Evolutionary conservation across 2,797 vertebrate species (phyloP), one percentile per base, ranked within the genome.

Genomic region (Sphaeramia orbicularis): DNA sequence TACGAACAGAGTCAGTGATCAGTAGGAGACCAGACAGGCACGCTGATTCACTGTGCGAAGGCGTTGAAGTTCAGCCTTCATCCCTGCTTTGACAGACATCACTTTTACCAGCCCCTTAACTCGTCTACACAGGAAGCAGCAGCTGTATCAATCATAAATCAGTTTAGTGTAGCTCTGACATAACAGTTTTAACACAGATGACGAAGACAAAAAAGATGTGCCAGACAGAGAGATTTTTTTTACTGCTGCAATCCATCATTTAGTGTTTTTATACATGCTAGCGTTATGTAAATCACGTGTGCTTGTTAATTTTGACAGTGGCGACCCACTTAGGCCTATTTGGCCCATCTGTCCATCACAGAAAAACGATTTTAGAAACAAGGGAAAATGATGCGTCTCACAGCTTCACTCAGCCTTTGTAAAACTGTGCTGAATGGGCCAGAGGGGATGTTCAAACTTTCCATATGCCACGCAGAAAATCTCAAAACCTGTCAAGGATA

Each of bases 81-180:
- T 50, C 52, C 40, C 55, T 0, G 42, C 53, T 80, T 56, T 78
- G 75, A 87, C 79, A 76, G 71, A 71, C 49, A 40, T 60, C 55
- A 68, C 38, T 65, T 76, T 80, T 44, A 72, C 78, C 65, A 55
- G 60, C 38, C 66, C 40, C 12, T 43, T 71, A 74, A 81, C 48
- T 59, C 14, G 40, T 56, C 58, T 47, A 69, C 65, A 54, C 44
- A 10, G 43, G 59, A 13, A 52, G 38, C 69, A 49, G 54, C 58
- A 68, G 55, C 62, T 37, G 40, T 47, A 62, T 66, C 55, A 71
- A 74, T 69, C 69, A 74, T 65, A 35, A 75, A 89, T 80, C 69
- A 10, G 4, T 59, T 63, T 8, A 37, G 21, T 64, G 74, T 49
- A 16, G 51, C 63, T 40, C 21, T 49, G 75, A 69, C 65, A 62